Evolutionary conservation across 1,140 invertebrate genomes (phyloP), one percentile per base, ranked within the genome.

Genomic region (Trichoplusia ni): DNA sequence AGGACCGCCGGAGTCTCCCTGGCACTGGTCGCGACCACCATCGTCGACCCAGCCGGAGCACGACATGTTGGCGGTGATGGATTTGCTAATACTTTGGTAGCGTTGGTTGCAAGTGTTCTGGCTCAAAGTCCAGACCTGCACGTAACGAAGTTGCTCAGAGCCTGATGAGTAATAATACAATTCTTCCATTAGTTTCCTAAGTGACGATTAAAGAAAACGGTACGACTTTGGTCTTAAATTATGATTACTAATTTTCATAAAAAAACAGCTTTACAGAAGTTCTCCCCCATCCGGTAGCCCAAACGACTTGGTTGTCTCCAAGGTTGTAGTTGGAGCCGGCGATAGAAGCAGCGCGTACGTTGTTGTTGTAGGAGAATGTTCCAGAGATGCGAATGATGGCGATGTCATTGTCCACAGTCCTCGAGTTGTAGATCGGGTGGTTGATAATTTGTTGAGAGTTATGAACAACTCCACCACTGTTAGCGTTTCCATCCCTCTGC

Each of bases 1-100:
- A 5, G 93, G 93, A 4, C 93, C 93, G 1, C 93, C 93, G 1
- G 91, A 92, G 75, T 94, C 93, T 27, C 92, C 92, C 14, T 59
- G 53, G 44, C 73, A 75, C 38, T 65, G 42, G 40, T 67, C 63
- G 1, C 63, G 65, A 13, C 68, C 67, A 6, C 74, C 65, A 9
- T 67, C 53, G 35, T 74, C 67, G 0, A 73, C 35, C 31, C 53
- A 58, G 6, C 73, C 73, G 6, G 67, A 51, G 37, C 74, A 76
- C 11, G 73, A n/a, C 67, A 73, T 73, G 37, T 69, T 60, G 37
- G 63, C 58, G 19, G 62, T 63, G 21, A 63, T 19, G 6, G 11
- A 7, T 4, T 7, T 37, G 25, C 46, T 18, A 0, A 69, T 3
- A 11, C 8, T n/a, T 11, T 14, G 29, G 18, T 73, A 73, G 16